Percentiles rank a stretch among this genome's conserved stretches.
These are phyloP conservation scores for Drosophila ogumai DNA, from an alignment of 1,140 invertebrate genomes.

Conservation along the genomic window DNA sequence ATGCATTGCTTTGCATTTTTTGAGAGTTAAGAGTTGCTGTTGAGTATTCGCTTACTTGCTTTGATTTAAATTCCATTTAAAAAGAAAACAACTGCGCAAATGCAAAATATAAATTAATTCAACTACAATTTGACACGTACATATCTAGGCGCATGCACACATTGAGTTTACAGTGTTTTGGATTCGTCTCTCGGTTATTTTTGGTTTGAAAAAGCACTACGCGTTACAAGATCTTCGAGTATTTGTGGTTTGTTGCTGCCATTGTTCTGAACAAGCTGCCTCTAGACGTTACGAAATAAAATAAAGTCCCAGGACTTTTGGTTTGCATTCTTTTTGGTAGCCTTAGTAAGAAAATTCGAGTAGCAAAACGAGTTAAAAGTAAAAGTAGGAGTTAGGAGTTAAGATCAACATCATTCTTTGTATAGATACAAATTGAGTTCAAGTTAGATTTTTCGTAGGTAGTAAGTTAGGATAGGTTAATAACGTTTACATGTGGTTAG, in stretches of 20 bases:
- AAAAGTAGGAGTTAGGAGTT: conserved; percentile 59
- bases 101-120: conserved; percentile 71
- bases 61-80: conserved; percentile 63
- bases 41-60: conserved; percentile 69
- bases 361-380: conserved; percentile 73
- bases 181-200: conserved; percentile 51
- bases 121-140: conserved; percentile 64
- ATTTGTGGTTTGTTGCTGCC: conserved; percentile 48
- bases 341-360: conserved; percentile 73
- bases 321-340: conserved; percentile 44
- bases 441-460: conserved; percentile 59
- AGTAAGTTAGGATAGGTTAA: conserved; percentile 76
- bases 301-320: conserved; percentile 35
- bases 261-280: conserved; percentile 53
- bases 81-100: conserved; percentile 56
- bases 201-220: conserved; percentile 77
- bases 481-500: conserved; percentile 58
- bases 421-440: conserved; percentile 62
- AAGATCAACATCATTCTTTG: conserved; percentile 35
- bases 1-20: conserved; percentile 33
- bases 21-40: conserved; percentile 62
- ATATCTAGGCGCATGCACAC: conserved; percentile 58
- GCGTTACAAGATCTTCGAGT: conserved; percentile 66
- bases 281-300: conserved; percentile 54
- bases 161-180: conserved; percentile 58